Percentiles rank a stretch among this genome's conserved stretches.
Conservation (phyloP, 2,113 vertebrate species). For the Thomomys bottae region DNA sequence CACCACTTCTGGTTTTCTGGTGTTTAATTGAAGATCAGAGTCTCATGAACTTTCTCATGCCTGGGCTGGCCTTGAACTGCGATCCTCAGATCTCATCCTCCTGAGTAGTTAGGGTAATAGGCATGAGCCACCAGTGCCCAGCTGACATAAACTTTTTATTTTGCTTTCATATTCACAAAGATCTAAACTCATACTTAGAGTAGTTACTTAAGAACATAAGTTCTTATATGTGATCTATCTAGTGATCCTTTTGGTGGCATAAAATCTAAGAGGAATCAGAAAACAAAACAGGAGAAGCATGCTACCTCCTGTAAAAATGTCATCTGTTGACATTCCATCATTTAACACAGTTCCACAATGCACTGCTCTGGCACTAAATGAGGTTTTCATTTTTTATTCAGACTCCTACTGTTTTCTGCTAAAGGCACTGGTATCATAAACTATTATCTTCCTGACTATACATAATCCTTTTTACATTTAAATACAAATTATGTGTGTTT, state of each 20-base stretch:
- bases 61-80: too few relatives aligned
- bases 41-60: too few relatives aligned
- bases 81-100: too few relatives aligned
- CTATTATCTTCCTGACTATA: not conserved
- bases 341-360: not conserved
- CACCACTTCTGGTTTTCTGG: too few relatives aligned
- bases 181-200: not conserved
- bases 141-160: not conserved
- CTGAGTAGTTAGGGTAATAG: too few relatives aligned
- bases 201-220: not conserved
- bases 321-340: not conserved
- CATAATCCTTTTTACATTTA: conserved; percentile 27
- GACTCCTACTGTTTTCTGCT: conserved; percentile 4
- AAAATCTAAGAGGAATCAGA: not conserved
- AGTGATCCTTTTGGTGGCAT: not conserved
- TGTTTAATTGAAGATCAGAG: too few relatives aligned
- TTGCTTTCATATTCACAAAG: not conserved
- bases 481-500: not conserved
- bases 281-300: not conserved
- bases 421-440: not conserved
- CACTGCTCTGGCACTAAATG: not conserved
- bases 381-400: not conserved
- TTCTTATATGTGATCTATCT: not conserved
- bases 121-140: too few relatives aligned
- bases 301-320: not conserved